These are phyloP conservation scores for Pseudoips prasinana DNA, from an alignment of 2,888 invertebrate species.

Conservation along the genomic window DNA sequence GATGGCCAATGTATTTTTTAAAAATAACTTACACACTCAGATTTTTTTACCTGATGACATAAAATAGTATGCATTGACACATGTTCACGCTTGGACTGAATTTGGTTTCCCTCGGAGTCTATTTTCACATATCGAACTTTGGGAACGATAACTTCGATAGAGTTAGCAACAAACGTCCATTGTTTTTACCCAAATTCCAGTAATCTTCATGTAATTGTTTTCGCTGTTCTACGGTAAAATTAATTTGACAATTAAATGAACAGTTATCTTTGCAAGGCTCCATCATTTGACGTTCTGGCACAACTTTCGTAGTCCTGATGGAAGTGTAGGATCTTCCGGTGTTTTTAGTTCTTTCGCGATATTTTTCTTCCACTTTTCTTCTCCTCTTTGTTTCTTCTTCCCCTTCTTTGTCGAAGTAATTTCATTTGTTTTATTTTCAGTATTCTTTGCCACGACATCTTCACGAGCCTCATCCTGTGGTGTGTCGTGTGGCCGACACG, in stretches of 20 bases:
- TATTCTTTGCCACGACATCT: no score
- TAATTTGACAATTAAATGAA: constrained; percentile 8
- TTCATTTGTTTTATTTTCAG: no score
- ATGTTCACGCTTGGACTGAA: no score
- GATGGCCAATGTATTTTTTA: constrained; percentile 16
- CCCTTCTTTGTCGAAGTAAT: no score
- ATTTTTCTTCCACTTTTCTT: constrained; percentile 5
- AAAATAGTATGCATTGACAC: constrained; percentile 12
- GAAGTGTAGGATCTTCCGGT: constrained; percentile 4
- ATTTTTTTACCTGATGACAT: constrained; percentile 7
- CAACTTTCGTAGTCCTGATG: constrained; percentile 3
- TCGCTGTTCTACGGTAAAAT: constrained; percentile 6
- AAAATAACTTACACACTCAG: constrained; percentile 18
- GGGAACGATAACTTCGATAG: constrained; percentile 2
- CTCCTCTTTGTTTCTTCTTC: no score
- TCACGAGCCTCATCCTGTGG: no score
- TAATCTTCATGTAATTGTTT: constrained; percentile 4
- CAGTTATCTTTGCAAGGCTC: constrained; percentile 7
- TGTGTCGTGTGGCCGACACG: no score
- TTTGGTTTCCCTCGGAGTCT: constrained; percentile 8
- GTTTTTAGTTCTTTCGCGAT: constrained; percentile 6
- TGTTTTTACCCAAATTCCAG: constrained; percentile 9
- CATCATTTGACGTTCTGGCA: constrained; percentile 2
- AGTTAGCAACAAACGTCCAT: constrained; percentile 5
- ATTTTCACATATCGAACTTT: constrained; percentile 7